phyloP scores from a whole-genome alignment of 2,113 vertebrate genomes.

The Ahaetulla prasina region DNA sequence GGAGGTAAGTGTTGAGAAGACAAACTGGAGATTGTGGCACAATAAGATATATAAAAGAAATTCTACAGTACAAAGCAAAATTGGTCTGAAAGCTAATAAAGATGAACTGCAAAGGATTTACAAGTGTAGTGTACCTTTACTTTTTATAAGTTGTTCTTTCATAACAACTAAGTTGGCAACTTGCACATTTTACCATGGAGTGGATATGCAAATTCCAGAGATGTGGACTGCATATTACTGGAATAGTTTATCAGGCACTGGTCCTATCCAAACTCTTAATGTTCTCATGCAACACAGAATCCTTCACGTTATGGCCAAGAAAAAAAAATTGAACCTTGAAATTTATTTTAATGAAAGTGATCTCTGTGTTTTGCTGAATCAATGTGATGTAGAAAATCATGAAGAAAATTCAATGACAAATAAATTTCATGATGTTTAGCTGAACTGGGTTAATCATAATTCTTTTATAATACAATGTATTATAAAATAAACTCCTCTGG shows the following conservation, averaged over 20 bases:
- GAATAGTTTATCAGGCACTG: not conserved
- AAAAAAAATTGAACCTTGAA: not conserved
- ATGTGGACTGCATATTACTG: not conserved
- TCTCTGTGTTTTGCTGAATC: conserved; percentile 7
- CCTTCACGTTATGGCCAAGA: not conserved
- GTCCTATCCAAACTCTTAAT: not conserved
- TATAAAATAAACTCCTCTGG: conserved; percentile 8
- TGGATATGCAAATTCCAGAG: not conserved
- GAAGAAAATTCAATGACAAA: conserved; percentile 27
- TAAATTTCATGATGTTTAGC: not conserved
- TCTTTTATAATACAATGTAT: conserved; percentile 12
- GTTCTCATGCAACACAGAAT: not conserved
- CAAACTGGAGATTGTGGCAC: not conserved
- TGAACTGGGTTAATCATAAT: not conserved
- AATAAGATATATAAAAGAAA: not conserved
- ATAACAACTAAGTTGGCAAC: not conserved
- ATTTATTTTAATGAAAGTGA: conserved; percentile 15
- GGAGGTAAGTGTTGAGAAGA: not conserved
- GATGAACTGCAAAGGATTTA: not conserved
- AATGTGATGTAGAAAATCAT: conserved; percentile 15
- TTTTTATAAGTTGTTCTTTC: not conserved
- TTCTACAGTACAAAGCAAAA: not conserved
- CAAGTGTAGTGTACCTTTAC: not conserved
- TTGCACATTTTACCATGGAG: not conserved
- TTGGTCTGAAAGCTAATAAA: not conserved